Evolutionary conservation across 2,113 vertebrate genomes (phyloP), one percentile per base, ranked within the genome.

Genomic region (Channa maculata): DNA sequence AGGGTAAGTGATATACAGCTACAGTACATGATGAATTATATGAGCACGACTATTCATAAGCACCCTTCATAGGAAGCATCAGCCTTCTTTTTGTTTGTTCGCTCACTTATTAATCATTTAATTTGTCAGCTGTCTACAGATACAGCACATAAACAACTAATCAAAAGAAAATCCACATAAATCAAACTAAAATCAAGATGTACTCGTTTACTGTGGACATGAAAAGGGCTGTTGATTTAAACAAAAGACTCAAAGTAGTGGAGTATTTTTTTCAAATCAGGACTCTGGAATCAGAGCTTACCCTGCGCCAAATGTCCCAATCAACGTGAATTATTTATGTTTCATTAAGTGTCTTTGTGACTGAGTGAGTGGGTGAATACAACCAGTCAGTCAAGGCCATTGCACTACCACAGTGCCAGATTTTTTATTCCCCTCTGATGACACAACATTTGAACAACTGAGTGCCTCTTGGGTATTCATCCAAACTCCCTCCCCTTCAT

Each of bases 371-470:
- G 13, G 70, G 66, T 51, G 68, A 61, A 73, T 82, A 24, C 24
- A 24, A 24, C 24, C 48, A 51, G 65, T 8, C 67, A 65, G 67
- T 48, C 48, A 63, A 72, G 67, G 49, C 66, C 66, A 53, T 49
- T 61, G 48, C 58, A 65, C 49, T 15, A 51, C 39, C 43, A 2
- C 72, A 43, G 6, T 59, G 75, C 82, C 82, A 88, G 71, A 84
- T 90, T 84, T 85, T 88, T 83, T 52, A 64, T 39, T 86, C 65
- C 52, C 59, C 24, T 2, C 14, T 53, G 71, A 66, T 81, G 85
- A 83, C 63, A 78, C 70, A 81, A 72, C 80, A 85, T 76, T 83
- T 74, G 44, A 80, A 75, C 11, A 38, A 65, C 71, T 39, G 78
- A 86, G 76, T 77, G 73, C 67, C 79, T 78, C 76, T 82, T 69